Base-by-base conservation (phyloP, 1,140 invertebrate species). In the Ylistrum balloti region DNA sequence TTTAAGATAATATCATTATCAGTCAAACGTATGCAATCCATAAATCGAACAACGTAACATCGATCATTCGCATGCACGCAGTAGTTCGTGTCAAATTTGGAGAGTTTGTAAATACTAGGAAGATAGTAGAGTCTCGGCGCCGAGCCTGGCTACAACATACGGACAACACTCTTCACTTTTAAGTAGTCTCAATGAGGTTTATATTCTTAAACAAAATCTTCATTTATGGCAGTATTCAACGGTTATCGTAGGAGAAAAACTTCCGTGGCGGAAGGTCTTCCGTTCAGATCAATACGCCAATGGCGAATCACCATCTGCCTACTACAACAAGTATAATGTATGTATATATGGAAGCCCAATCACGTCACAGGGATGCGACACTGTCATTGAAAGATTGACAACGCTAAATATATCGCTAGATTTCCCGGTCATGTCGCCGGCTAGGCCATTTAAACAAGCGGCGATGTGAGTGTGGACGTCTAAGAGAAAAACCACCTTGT, bases 201-300 rank as follows among this genome's bases (percentile, higher is more conserved):
- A 74, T 74, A 74, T 74, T 74, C 56, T 28, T 74, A 74, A 74
- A 74, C 56, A n/a, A 74, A 74, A 74, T 74, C 56, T 74, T 74
- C 56, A 74, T 74, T 74, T 74, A 74, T 74, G 56, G n/a, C 56
- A 74, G 56, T 74, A n/a, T 74, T 74, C 56, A 74, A 74, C n/a
- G n/a, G 56, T 74, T 74, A 28, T 74, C 56, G 56, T 28, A 74
- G 28, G 9, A 74, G n/a, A 17, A 74, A 74, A 74, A 74, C 56
- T 74, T 74, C 56, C 56, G 22, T 28, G 2, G 56, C 56, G 56
- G 56, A 74, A 74, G 56, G 56, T 74, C 56, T 74, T 74, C 56
- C 56, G 56, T 74, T 74, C 56, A 74, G 56, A 74, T 74, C 56
- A 74, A 74, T 74, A 28, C 56, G 56, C 56, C 56, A 28, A 17